Base-by-base conservation (phyloP, 2,888 invertebrate species). In the Drosophila anomalipes region DNA sequence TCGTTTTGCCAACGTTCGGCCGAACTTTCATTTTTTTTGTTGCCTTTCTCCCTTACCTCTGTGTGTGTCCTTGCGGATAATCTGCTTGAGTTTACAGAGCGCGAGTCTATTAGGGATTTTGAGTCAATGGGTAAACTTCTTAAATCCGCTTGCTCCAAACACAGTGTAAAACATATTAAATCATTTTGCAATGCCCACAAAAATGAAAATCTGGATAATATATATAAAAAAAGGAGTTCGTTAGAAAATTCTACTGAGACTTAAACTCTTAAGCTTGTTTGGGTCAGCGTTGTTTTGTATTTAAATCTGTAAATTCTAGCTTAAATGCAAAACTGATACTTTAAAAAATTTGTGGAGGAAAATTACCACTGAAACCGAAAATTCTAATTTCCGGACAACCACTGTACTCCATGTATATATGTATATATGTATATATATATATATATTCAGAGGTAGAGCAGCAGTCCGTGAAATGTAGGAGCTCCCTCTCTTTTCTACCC, bases 21-120 rank as follows among this genome's bases (percentile, higher is more conserved):
- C 63, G 30, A 78, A 57, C 54, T 74, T 74, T 72, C 33, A 28
- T 32, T 54, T 69, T 35, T 49, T 66, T 59, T 41, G 2, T 32
- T 12, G 37, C 28, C 22, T 33, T 51, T 30, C 28, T 51, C 37
- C 26, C 12, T 22, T 28, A 2, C 47, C 35, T 58, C 58, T 70
- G 56, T 63, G 66, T 54, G 68, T 57, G 65, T 59, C 66, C 72
- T 77, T 70, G 67, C 56, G 51, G 30, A 77, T 70, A 67, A 81
- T 76, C 70, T 63, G 58, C 53, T 54, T 26, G 49, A 73, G 64
- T 57, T 71, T 60, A 39, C 28, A n/a, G 30, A 65, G 63, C 60
- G 70, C 51, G 64, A 44, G 53, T 62, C 77, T 75, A 64, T 72
- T 75, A 71, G 54, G 58, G 6, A 10, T 26, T 56, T 69, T 49